Base-by-base conservation (phyloP, 2,888 invertebrate genomes). In the Muscina levida region DNA sequence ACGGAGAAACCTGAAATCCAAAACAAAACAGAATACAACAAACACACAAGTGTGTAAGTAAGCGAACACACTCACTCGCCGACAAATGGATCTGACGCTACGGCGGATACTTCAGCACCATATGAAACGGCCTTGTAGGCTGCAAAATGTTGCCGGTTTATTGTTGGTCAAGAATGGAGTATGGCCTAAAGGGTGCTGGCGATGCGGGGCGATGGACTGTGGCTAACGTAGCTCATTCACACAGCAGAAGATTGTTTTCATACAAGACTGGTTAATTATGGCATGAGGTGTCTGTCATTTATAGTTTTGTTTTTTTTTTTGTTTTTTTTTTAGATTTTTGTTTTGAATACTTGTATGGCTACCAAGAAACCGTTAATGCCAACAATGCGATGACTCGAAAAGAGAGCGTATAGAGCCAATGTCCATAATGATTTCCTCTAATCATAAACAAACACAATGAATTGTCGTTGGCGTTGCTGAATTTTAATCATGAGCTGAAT, bases 191-290 rank as follows among this genome's bases (percentile, higher is more conserved):
- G 31, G 8, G 31, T 31, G n/a, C n/a, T 31, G 31, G 31, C 3
- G 31, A 31, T 8, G 31, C 31, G 31, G 31, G 31, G 31, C 31
- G 8, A 31, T 31, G 31, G 31, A 31, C 3, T 8, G 31, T 8
- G 31, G 31, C 31, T 8, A 31, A 31, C 8, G 3, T 8, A 31
- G 8, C 3, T 5, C 31, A 31, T 31, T 31, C 31, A 31, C 8
- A 3, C 31, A 31, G 31, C 31, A 31, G 31, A 31, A 31, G 31
- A 31, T 31, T 31, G n/a, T n/a, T n/a, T n/a, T 56, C 39, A 75
- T 72, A 76, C 68, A 68, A 72, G 68, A 76, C 75, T 79, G 73
- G 73, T 74, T 77, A 62, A 42, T 62, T 62, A 62, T 42, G 42
- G 62, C 62, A 62, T 62, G 62, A 22, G 42, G 62, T 62, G 42